A percentile compares a stretch with the other conserved stretches of the same genome.
Evolutionary conservation across 2,888 invertebrate genomes (phyloP).

Genomic region (Eupithecia tripunctaria): DNA sequence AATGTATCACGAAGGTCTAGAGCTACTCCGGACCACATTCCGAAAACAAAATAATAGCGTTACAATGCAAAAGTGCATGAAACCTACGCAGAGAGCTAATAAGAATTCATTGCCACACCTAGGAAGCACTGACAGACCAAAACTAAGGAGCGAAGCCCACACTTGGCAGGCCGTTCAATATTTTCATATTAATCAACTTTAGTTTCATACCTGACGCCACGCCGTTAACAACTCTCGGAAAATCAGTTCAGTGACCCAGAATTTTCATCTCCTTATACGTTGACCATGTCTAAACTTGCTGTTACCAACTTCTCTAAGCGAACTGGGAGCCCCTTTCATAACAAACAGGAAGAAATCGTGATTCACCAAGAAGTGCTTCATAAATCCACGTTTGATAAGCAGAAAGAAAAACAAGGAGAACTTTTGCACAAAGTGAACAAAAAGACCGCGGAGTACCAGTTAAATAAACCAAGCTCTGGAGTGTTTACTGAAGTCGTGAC

Average conservation of each 20-base stretch:
- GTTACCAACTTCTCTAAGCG: slow-evolving; percentile 73
- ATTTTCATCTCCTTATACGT: slow-evolving; percentile 59
- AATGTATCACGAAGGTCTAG: too few relatives aligned
- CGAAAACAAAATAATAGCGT: slow-evolving; percentile 53
- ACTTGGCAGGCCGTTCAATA: slow-evolving; percentile 69
- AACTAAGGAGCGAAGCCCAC: slow-evolving; percentile 82
- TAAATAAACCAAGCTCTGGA: slow-evolving; percentile 73
- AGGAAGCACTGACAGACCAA: slow-evolving; percentile 77
- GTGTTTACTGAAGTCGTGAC: slow-evolving; percentile 78
- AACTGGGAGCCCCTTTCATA: slow-evolving; percentile 60
- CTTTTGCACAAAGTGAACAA: slow-evolving; percentile 72
- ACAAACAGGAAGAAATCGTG: slow-evolving; percentile 52
- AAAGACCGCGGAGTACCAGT: slow-evolving; percentile 74
- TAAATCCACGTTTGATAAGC: slow-evolving; percentile 67
- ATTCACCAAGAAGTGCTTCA: slow-evolving; percentile 69
- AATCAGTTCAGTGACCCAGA: slow-evolving; percentile 63
- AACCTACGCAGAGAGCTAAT: slow-evolving; percentile 63
- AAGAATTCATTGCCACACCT: slow-evolving; percentile 80
- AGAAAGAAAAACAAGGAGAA: slow-evolving; percentile 75
- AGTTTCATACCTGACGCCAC: slow-evolving; percentile 70
- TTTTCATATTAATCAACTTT: slow-evolving; percentile 62
- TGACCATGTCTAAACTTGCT: slow-evolving; percentile 70
- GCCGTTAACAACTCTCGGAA: slow-evolving; percentile 60
- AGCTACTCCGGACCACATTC: too few relatives aligned
- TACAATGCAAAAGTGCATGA: slow-evolving; percentile 77